Evolutionary conservation across 2,113 vertebrate genomes (phyloP).

Genomic region (Rattus rattus): DNA sequence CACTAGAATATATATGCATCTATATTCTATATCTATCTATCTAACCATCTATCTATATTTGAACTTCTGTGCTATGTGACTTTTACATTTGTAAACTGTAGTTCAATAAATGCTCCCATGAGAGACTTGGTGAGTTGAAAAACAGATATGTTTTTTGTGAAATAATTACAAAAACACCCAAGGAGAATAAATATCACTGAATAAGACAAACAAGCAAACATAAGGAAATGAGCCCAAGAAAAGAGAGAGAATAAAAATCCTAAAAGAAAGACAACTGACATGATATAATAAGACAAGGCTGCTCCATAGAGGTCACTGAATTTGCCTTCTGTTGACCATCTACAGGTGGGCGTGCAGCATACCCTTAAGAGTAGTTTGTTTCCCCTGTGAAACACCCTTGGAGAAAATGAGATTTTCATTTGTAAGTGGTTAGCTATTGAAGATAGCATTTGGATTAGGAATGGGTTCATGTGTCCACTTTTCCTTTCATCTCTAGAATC

Average conservation of each 20-base stretch:
- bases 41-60: too few species aligned
- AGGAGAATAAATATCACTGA: background rate
- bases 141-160: background rate
- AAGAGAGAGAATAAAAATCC: background rate
- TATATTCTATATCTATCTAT: background rate
- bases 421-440: background rate
- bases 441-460: background rate
- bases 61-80: background rate
- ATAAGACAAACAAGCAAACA: background rate
- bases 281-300: background rate
- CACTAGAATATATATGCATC: background rate
- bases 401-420: background rate
- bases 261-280: background rate
- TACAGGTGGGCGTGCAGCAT: background rate
- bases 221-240: background rate
- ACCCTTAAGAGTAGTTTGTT: background rate
- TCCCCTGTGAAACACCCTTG: background rate
- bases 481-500: background rate
- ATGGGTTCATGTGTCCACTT: background rate
- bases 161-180: background rate
- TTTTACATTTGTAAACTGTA: constrained; percentile 42
- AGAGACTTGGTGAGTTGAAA: background rate
- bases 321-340: background rate
- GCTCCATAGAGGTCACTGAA: background rate
- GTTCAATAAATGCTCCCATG: background rate